phyloP scores from a whole-genome alignment of 1,140 invertebrate genomes.

The Drosophila melanica region DNA sequence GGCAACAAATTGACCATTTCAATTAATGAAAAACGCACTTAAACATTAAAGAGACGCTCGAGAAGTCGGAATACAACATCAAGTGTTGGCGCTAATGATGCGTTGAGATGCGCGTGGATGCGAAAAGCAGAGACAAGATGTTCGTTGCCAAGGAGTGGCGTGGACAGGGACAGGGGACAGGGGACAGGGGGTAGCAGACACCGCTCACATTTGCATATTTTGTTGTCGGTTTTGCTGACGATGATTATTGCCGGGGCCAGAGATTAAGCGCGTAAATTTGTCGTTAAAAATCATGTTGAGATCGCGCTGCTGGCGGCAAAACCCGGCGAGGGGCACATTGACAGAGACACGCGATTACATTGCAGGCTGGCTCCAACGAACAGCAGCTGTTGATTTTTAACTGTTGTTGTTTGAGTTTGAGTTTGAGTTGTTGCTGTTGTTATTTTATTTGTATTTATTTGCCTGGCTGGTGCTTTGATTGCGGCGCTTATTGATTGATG shows the following conservation, averaged over 20 bases:
- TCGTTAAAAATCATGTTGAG: conserved; percentile 81
- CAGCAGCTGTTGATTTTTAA: conserved; percentile 68
- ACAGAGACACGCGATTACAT: conserved; percentile 43
- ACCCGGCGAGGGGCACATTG: background rate
- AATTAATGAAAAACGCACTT: conserved; percentile 82
- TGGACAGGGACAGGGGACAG: background rate
- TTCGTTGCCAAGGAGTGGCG: background rate
- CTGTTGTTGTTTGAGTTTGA: conserved; percentile 34
- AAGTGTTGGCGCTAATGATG: conserved; percentile 78
- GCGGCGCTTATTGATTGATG: conserved; percentile 72
- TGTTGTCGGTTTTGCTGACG: conserved; percentile 55
- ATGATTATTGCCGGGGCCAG: conserved; percentile 47
- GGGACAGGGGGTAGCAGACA: conserved; percentile 2
- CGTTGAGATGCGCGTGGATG: conserved; percentile 48
- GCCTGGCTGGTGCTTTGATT: conserved; percentile 59
- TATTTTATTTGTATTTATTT: conserved; percentile 11
- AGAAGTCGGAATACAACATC: conserved; percentile 21
- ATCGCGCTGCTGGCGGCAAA: conserved; percentile 27
- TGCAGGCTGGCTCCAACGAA: conserved; percentile 31
- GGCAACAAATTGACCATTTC: conserved; percentile 79
- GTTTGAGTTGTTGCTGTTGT: conserved; percentile 14
- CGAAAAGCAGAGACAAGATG: conserved; percentile 39
- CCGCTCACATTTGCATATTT: conserved; percentile 77
- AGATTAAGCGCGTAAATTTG: conserved; percentile 82
- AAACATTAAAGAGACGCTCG: conserved; percentile 62